These are phyloP conservation scores for Drosophila nebulosa DNA, from an alignment of 1,140 invertebrate genomes.

Conservation along the genomic window DNA sequence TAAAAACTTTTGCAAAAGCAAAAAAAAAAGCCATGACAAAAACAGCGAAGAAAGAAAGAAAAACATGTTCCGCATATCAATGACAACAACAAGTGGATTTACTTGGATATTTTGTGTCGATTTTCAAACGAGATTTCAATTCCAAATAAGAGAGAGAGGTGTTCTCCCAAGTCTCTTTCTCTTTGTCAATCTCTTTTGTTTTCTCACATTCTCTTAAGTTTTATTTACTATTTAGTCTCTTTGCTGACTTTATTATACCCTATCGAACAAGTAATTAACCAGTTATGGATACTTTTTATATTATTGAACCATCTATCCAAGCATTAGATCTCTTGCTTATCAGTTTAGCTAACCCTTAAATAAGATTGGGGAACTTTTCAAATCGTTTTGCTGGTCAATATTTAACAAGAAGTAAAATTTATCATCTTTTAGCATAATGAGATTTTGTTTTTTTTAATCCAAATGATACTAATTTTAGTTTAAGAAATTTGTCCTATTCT, in stretches of 20 bases:
- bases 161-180: background rate
- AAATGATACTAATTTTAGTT: too few species aligned
- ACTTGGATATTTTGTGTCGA: slow-evolving; percentile 11
- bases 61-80: slow-evolving; percentile 78
- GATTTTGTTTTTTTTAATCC: too few species aligned
- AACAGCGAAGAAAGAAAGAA: slow-evolving; percentile 46
- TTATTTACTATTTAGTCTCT: background rate
- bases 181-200: background rate
- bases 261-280: background rate
- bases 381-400: too few species aligned
- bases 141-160: slow-evolving; percentile 11
- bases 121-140: slow-evolving; percentile 3
- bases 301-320: too few species aligned
- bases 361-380: too few species aligned
- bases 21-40: slow-evolving; percentile 5
- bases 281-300: too few species aligned
- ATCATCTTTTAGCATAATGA: too few species aligned
- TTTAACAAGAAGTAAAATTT: too few species aligned
- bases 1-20: slow-evolving; percentile 45
- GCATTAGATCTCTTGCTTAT: too few species aligned
- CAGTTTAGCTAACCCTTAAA: too few species aligned
- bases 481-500: too few species aligned
- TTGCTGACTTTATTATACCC: background rate
- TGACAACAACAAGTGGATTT: slow-evolving; percentile 35
- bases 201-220: background rate